Evolutionary conservation across 2,113 vertebrate genomes (phyloP).

Genomic region (Recurvirostra avosetta): DNA sequence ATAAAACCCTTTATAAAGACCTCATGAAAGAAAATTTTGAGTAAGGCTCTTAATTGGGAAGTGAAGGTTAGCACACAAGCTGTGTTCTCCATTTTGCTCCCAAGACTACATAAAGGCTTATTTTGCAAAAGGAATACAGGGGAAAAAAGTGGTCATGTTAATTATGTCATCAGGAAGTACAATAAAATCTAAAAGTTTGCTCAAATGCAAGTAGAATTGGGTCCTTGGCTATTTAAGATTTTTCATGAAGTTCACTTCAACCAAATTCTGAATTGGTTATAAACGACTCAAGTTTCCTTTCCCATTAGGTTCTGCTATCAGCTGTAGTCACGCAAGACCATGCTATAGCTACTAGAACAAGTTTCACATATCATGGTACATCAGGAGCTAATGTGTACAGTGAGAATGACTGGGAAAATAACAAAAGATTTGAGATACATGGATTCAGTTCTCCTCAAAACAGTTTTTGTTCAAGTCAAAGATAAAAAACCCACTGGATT

Average conservation of each 20-base stretch:
- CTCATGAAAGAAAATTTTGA: neutral
- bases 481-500: neutral
- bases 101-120: neutral
- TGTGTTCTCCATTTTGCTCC: neutral
- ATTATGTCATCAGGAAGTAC: neutral
- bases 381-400: accelerated
- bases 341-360: neutral
- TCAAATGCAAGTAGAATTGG: neutral
- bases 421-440: neutral
- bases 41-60: neutral
- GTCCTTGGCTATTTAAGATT: neutral
- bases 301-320: neutral
- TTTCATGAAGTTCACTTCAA: neutral
- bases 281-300: neutral
- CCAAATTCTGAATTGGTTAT: neutral
- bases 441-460: neutral
- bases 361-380: neutral
- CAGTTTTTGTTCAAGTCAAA: neutral
- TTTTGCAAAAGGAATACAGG: neutral
- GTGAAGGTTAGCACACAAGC: neutral
- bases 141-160: accelerated
- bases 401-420: neutral
- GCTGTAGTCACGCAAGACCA: neutral
- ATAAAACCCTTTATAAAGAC: neutral
- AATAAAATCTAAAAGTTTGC: neutral